Evolutionary conservation across 2,797 vertebrate species (phyloP), one percentile per base, ranked within the genome.

Genomic region (Rhabdophis nuchalis): DNA sequence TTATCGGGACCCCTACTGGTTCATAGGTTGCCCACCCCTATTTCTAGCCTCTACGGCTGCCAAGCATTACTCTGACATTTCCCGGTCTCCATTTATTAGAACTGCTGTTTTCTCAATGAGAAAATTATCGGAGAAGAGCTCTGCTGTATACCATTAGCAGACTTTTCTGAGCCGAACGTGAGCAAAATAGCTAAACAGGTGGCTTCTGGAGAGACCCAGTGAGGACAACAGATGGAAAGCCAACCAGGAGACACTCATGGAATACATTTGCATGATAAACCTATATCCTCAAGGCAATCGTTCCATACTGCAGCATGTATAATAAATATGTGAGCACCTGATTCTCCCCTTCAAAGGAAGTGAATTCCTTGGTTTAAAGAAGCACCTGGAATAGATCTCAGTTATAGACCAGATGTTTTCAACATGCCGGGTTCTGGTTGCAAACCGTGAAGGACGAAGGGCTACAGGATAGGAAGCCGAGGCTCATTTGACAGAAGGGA

Each of bases 101-200:
- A 85, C 89, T 91, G 77, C 58, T 50, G 4, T 14, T 50, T 36
- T 54, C 4, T 1, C n/a, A 50, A 0, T 29, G 87, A 27, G 41
- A 14, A 36, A 86, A 86, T 5, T 3, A 10, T 11, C 27, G 50
- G 85, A 29, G 1, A 36, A 68, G 58, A 68, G 86, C 11, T 53
- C 88, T 18, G 11, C 41, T 46, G 8, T 4, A 13, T 46, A 12
- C 32, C 7, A 41, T 36, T 52, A 52, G 52, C 0, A 1, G n/a
- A 32, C 60, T 61, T 11, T n/a, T 64, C 27, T 5, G 12, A 52
- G 3, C 12, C 0, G 0, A 5, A 4, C 53, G 64, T 52, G 16
- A 0, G 0, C 3, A 18, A 27, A 18, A 3, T 0, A 0, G 0
- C 0, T 58, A 58, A 0, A 0, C 27, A 86, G 90, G 68, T 93